Percentiles rank a stretch among this genome's conserved stretches.
Conservation (phyloP, 2,113 vertebrate genomes). For the Polyodon spathula region DNA sequence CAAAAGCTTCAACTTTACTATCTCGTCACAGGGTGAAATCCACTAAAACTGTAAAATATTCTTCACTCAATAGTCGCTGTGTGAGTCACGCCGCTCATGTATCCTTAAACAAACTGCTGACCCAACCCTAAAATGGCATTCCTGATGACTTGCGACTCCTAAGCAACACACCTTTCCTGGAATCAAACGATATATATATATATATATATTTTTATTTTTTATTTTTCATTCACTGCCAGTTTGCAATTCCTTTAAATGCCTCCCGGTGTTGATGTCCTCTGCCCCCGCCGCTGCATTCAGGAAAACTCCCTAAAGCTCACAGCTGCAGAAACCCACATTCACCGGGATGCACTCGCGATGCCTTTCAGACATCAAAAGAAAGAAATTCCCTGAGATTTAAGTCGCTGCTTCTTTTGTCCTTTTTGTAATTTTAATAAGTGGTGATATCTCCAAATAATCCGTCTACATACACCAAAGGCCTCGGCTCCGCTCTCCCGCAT, state of each 20-base stretch:
- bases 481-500: slow-evolving; percentile 36
- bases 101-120: slow-evolving; percentile 48
- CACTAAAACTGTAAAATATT: too few relatives aligned
- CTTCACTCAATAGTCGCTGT: too few relatives aligned
- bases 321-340: neutral
- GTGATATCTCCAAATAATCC: too few relatives aligned
- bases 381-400: too few relatives aligned
- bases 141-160: neutral
- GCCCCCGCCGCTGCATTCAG: slow-evolving; percentile 21
- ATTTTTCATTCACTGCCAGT: slow-evolving; percentile 12
- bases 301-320: slow-evolving; percentile 24
- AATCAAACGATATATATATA: neutral
- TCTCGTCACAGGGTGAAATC: too few relatives aligned
- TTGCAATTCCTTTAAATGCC: slow-evolving; percentile 24
- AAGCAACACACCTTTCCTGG: slow-evolving; percentile 10
- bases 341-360: too few relatives aligned
- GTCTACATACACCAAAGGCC: neutral
- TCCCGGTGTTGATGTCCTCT: slow-evolving; percentile 15
- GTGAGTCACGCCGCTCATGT: slow-evolving; percentile 30
- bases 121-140: slow-evolving; percentile 40
- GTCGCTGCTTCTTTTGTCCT: too few relatives aligned
- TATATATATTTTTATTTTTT: neutral
- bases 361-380: too few relatives aligned
- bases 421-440: too few relatives aligned
- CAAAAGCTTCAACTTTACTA: too few relatives aligned